A percentile compares a stretch with the other conserved stretches of the same genome.
These are phyloP conservation scores for Orientallactaga sibirica DNA, from an alignment of 2,797 vertebrate species.

Conservation along the genomic window DNA sequence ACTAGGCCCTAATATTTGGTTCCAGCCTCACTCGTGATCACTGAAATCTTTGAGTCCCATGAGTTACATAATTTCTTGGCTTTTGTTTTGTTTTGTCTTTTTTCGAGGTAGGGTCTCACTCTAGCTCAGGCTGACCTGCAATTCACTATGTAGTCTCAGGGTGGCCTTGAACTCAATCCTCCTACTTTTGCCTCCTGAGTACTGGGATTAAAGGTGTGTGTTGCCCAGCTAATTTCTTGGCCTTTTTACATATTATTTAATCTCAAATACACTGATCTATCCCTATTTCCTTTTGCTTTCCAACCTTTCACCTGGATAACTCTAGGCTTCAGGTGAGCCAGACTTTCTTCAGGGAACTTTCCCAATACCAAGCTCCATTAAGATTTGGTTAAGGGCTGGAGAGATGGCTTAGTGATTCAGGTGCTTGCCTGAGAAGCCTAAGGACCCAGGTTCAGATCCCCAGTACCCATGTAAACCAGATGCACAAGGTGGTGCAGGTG, in stretches of 20 bases:
- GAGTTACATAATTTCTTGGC: slow-evolving; percentile 15
- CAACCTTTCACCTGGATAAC: neutral
- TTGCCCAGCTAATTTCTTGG: neutral
- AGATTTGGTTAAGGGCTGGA: neutral
- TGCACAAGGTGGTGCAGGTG: no score
- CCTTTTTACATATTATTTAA: slow-evolving; percentile 1
- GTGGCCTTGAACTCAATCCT: no score
- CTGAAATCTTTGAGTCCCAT: neutral
- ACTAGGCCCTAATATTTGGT: neutral
- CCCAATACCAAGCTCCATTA: neutral
- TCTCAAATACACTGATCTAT: slow-evolving; percentile 35
- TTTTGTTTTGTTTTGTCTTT: neutral
- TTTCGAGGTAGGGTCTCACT: no score
- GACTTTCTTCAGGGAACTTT: slow-evolving; percentile 49
- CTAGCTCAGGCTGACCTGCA: no score
- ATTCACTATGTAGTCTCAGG: no score
- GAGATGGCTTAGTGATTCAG: no score
- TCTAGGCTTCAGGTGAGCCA: neutral
- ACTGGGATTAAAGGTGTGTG: no score
- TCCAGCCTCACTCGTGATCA: slow-evolving; percentile 12
- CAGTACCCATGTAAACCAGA: no score
- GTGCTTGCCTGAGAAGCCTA: no score
- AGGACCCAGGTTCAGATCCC: no score
- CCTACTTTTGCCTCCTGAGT: no score
- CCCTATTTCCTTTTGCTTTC: neutral